Conservation (phyloP, 2,797 vertebrate species). For the Sternotherus odoratus region DNA sequence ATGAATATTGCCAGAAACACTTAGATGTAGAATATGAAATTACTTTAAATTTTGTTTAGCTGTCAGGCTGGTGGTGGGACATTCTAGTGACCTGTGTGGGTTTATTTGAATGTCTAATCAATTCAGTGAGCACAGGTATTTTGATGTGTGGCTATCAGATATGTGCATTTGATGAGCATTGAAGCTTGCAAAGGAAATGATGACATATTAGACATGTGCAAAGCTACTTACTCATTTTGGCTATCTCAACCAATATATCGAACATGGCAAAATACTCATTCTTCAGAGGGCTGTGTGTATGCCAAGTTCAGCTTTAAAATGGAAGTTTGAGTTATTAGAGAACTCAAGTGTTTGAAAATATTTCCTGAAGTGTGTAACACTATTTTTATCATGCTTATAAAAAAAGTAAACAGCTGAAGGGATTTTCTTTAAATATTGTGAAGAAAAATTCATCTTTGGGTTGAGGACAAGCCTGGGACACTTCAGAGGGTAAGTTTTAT, state of each 20-base stretch:
- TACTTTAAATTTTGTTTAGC: not conserved
- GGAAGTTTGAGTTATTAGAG: conserved; percentile 12
- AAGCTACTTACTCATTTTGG: fast-evolving
- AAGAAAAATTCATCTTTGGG: fast-evolving
- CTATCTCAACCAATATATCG: not conserved
- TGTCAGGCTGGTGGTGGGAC: not conserved
- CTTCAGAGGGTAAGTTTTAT: not conserved
- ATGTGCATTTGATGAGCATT: fast-evolving
- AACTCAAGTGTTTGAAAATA: not conserved
- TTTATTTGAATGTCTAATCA: not conserved
- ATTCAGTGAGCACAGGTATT: not conserved
- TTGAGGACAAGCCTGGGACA: fast-evolving
- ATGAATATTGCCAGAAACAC: not conserved
- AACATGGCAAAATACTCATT: conserved; percentile 1
- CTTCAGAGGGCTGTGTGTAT: not conserved
- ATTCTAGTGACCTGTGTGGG: not conserved
- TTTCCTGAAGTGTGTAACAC: not conserved
- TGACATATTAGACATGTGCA: not conserved
- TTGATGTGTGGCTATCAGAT: not conserved
- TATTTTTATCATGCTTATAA: not conserved
- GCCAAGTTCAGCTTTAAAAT: not conserved
- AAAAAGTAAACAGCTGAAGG: not conserved
- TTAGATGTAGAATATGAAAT: not conserved
- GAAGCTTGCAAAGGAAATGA: not conserved
- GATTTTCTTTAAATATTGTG: not conserved